These are phyloP conservation scores for Lampris incognitus DNA, from an alignment of 2,113 vertebrate genomes.

Conservation along the genomic window DNA sequence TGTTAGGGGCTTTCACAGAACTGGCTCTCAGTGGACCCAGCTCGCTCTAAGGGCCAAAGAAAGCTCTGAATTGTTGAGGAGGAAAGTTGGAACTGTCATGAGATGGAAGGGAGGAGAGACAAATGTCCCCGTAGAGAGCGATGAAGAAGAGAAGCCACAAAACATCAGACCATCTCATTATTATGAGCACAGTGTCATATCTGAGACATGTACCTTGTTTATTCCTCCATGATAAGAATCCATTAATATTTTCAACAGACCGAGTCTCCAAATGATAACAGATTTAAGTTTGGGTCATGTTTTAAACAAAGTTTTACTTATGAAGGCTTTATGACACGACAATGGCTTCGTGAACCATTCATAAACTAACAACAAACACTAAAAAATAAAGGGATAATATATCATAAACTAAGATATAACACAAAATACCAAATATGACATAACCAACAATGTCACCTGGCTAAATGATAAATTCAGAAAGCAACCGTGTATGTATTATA, in stretches of 20 bases:
- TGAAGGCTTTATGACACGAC: no score
- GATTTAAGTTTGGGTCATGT: no score
- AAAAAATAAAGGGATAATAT: no score
- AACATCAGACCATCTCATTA: neutral
- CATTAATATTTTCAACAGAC: neutral
- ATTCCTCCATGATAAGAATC: neutral
- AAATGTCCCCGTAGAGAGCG: neutral
- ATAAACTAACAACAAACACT: no score
- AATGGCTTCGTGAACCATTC: no score
- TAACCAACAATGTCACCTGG: no score
- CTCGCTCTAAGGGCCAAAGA: constrained; percentile 29
- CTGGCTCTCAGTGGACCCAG: constrained; percentile 21
- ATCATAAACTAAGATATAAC: no score
- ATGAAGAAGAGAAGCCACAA: neutral
- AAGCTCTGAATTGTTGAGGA: constrained; percentile 1
- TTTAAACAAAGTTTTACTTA: no score
- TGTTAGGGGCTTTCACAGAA: constrained; percentile 36
- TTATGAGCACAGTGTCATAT: neutral
- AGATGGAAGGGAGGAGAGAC: neutral
- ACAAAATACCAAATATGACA: no score
- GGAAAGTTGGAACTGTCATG: neutral
- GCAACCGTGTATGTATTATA: no score
- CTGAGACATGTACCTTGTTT: neutral
- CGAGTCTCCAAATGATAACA: no score
- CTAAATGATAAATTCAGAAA: no score